Conservation (phyloP, 1,140 invertebrate genomes). For the Ceratitis capitata region DNA sequence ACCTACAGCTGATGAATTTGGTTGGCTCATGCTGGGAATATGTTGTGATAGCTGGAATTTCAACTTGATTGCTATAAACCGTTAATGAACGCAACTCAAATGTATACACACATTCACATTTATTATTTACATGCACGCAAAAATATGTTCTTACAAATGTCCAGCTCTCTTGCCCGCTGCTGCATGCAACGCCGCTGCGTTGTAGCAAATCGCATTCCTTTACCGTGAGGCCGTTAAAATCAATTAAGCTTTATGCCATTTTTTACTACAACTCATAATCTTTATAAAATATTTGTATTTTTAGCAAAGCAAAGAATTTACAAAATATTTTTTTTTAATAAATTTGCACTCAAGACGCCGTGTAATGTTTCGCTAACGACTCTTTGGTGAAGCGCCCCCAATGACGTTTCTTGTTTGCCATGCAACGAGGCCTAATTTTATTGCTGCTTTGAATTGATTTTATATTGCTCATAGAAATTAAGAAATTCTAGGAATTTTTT, state of each 20-base stretch:
- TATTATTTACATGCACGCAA: background rate
- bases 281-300: constrained; percentile 28
- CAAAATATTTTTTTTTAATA: constrained; percentile 3
- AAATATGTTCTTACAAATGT: no score
- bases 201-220: no score
- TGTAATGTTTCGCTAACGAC: background rate
- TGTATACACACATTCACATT: background rate
- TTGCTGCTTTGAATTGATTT: background rate
- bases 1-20: constrained; percentile 2
- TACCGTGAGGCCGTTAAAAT: constrained; percentile 19
- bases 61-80: background rate
- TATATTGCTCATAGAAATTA: background rate
- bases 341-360: background rate
- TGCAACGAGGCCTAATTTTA: background rate
- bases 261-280: constrained; percentile 31
- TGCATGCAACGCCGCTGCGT: background rate
- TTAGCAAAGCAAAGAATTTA: background rate
- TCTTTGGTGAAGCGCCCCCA: background rate
- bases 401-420: background rate
- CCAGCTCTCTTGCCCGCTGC: no score
- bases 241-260: constrained; percentile 21
- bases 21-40: background rate
- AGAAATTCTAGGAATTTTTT: no score
- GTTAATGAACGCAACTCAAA: background rate
- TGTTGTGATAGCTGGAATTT: background rate